Conservation (phyloP, 2,113 vertebrate genomes). For the Pseudonaja textilis region DNA sequence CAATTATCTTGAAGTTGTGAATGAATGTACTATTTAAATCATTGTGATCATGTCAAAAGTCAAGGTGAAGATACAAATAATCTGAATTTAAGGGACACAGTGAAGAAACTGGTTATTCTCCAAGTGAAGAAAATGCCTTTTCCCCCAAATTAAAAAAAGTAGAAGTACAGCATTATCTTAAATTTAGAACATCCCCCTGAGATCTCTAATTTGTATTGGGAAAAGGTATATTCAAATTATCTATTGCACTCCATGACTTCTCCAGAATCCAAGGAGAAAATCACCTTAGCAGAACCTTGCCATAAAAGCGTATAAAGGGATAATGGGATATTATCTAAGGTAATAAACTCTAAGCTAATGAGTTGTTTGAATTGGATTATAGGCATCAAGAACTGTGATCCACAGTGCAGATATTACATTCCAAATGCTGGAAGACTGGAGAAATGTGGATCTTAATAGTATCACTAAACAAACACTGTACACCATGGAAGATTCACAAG, state of each 20-base stretch:
- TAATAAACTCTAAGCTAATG: slow-evolving; percentile 60
- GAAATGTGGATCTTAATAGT: slow-evolving; percentile 97
- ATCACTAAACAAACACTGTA: slow-evolving; percentile 99
- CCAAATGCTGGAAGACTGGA: slow-evolving; percentile 99
- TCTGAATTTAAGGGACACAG: not conserved
- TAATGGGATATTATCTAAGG: slow-evolving; percentile 42
- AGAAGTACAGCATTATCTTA: not conserved
- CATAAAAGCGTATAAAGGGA: slow-evolving; percentile 51
- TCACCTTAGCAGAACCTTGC: slow-evolving; percentile 31
- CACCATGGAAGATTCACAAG: slow-evolving; percentile 95
- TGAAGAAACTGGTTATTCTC: not conserved
- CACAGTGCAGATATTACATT: slow-evolving; percentile 99
- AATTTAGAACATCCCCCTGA: not conserved
- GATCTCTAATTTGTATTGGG: slow-evolving; percentile 14
- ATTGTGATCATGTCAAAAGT: not conserved
- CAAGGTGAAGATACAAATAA: not conserved
- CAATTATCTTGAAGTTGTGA: not conserved
- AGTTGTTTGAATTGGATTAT: slow-evolving; percentile 61
- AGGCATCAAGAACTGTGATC: slow-evolving; percentile 98
- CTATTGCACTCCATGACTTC: not conserved
- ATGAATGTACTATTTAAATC: not conserved
- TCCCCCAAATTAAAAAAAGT: not conserved
- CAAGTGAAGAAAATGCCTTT: slow-evolving; percentile 8
- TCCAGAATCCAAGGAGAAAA: slow-evolving; percentile 30
- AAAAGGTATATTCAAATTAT: not conserved